phyloP scores from a whole-genome alignment of 2,888 invertebrate genomes.

The Neocrepidodera transversa region DNA sequence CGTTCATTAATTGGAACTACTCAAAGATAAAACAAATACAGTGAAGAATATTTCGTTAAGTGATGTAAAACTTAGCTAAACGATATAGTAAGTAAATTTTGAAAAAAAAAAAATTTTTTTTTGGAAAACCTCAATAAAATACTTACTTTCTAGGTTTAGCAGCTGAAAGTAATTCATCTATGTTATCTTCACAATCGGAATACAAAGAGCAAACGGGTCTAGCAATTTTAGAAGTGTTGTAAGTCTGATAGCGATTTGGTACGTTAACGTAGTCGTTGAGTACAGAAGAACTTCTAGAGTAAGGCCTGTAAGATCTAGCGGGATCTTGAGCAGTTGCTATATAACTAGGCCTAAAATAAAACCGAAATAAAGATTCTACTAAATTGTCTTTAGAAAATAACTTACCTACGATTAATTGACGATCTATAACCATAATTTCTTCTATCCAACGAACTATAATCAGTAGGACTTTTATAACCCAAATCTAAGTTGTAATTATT shows the following conservation, averaged over 20 bases:
- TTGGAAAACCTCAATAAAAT: background rate
- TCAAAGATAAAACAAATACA: no score
- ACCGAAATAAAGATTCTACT: no score
- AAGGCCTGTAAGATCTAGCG: conserved; percentile 47
- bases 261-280: conserved; percentile 57
- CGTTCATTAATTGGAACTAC: no score
- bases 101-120: no score
- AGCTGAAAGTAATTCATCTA: conserved; percentile 54
- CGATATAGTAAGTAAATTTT: no score
- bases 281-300: conserved; percentile 53
- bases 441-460: conserved; percentile 54
- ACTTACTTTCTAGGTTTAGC: conserved; percentile 57
- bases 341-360: conserved; percentile 41
- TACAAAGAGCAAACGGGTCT: conserved; percentile 51
- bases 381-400: no score
- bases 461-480: conserved; percentile 37
- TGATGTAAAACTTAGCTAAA: no score
- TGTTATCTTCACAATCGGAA: conserved; percentile 54
- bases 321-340: conserved; percentile 46
- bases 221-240: conserved; percentile 54
- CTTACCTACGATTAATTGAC: conserved; percentile 43
- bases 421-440: conserved; percentile 47
- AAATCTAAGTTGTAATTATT: conserved; percentile 63
- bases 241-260: conserved; percentile 57
- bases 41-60: no score